Percentiles rank a stretch among this genome's conserved stretches.
These are phyloP conservation scores for Microtus richardsoni DNA, from an alignment of 2,113 vertebrate genomes.

Conservation along the genomic window DNA sequence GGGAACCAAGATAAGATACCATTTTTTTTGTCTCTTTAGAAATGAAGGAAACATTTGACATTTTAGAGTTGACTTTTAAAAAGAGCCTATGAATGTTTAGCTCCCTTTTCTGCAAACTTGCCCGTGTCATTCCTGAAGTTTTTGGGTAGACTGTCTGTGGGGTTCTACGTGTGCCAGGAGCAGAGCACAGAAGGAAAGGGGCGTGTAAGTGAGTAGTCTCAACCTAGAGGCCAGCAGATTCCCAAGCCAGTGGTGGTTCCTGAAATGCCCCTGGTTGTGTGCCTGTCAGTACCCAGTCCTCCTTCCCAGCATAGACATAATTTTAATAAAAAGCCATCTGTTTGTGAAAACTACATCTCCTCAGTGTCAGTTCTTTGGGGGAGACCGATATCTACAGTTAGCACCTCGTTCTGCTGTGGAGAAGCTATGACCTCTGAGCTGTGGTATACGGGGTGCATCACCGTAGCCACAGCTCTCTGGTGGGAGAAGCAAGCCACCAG, in stretches of 20 bases:
- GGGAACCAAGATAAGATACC: not conserved
- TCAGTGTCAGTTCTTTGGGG: conserved; percentile 40
- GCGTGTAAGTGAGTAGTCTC: not conserved
- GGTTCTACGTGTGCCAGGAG: not conserved
- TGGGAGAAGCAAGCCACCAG: conserved; percentile 26
- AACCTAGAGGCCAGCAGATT: not conserved
- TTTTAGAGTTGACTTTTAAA: not conserved
- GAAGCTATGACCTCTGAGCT: conserved; percentile 61
- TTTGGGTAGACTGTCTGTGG: not conserved
- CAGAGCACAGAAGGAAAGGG: not conserved
- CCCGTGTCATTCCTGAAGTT: not conserved
- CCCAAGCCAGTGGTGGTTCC: not conserved
- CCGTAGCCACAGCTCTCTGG: conserved; percentile 46
- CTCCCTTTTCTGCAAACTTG: conserved; percentile 22
- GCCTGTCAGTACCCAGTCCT: not conserved
- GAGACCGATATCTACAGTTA: conserved; percentile 50
- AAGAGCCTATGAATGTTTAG: not conserved
- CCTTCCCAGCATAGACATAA: not conserved
- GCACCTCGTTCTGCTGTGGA: conserved; percentile 12
- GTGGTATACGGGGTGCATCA: not conserved
- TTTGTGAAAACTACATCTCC: conserved; percentile 51
- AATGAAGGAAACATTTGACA: not conserved
- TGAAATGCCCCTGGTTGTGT: not conserved
- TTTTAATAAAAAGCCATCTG: conserved; percentile 13
- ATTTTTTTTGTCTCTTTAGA: not conserved